Conservation (phyloP, 2,888 invertebrate species). For the Microctonus brassicae region DNA sequence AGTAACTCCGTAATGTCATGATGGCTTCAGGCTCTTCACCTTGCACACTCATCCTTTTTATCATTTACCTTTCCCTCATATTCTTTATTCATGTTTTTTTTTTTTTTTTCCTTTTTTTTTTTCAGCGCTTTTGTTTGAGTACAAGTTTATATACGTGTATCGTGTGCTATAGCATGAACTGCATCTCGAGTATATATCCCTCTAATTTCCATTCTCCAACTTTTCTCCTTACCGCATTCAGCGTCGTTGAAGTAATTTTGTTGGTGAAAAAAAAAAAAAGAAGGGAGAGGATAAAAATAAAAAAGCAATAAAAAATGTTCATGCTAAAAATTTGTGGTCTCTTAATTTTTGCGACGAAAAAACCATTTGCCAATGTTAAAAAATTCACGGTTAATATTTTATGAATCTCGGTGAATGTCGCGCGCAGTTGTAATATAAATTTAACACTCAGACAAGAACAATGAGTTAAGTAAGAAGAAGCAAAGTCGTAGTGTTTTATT, state of each 20-base stretch:
- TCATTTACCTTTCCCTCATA: not conserved
- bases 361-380: slow-evolving; percentile 3
- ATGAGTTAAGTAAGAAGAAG: no score
- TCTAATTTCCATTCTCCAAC: slow-evolving; percentile 15
- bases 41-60: not conserved
- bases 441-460: not conserved
- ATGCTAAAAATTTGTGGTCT: slow-evolving; percentile 3
- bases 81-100: slow-evolving; percentile 11
- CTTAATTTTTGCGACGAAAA: not conserved
- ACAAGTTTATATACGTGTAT: not conserved
- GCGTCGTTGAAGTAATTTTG: not conserved
- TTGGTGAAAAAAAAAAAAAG: not conserved
- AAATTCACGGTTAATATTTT: not conserved
- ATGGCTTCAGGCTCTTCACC: slow-evolving; percentile 8
- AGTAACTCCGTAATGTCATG: slow-evolving; percentile 31
- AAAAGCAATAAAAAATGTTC: not conserved
- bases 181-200: not conserved
- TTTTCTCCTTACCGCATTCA: not conserved
- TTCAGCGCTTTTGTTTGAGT: slow-evolving; percentile 1
- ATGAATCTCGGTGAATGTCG: not conserved
- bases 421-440: not conserved
- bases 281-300: not conserved
- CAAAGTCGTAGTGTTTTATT: no score
- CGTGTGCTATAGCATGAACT: not conserved
- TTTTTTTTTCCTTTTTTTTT: not conserved